A percentile compares a stretch with the other conserved stretches of the same genome.
Evolutionary conservation across 2,113 vertebrate genomes (phyloP).

Genomic region (Salminus brasiliensis): DNA sequence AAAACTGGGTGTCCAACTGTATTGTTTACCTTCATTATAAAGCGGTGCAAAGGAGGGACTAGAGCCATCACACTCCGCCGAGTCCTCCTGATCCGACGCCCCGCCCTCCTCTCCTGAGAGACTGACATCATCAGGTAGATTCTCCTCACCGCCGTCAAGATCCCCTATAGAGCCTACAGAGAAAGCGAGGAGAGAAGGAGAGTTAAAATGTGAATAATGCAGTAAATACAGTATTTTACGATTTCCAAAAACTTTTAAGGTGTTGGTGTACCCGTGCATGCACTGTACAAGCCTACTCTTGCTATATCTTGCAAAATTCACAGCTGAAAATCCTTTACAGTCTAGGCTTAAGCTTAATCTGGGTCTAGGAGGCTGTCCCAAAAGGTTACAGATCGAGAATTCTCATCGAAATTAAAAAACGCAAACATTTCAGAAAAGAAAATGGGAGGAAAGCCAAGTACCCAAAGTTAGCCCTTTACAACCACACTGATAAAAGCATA

Average conservation of each 20-base stretch:
- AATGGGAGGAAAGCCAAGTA: not conserved
- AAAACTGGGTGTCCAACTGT: not conserved
- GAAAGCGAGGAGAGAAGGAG: slow-evolving; percentile 7
- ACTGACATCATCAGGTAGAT: slow-evolving; percentile 67
- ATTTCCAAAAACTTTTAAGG: too few relatives aligned
- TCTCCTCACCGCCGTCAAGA: slow-evolving; percentile 83
- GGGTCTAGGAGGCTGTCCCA: not conserved
- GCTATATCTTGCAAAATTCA: too few relatives aligned
- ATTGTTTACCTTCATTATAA: slow-evolving; percentile 79
- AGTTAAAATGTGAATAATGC: not conserved
- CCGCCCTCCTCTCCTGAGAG: slow-evolving; percentile 77
- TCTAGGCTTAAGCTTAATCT: not conserved
- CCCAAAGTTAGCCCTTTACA: not conserved
- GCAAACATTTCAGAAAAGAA: not conserved
- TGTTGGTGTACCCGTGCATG: too few relatives aligned
- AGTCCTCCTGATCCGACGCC: slow-evolving; percentile 76
- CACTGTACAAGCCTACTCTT: too few relatives aligned
- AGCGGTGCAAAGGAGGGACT: slow-evolving; percentile 70
- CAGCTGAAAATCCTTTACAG: too few relatives aligned
- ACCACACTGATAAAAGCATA: not conserved
- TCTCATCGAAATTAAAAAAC: not conserved
- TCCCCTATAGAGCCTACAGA: slow-evolving; percentile 86
- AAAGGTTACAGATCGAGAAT: not conserved
- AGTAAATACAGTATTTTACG: too few relatives aligned
- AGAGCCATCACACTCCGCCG: slow-evolving; percentile 70